These are phyloP conservation scores for Monodelphis domestica DNA, from an alignment of 2,797 vertebrate genomes.

Conservation along the genomic window DNA sequence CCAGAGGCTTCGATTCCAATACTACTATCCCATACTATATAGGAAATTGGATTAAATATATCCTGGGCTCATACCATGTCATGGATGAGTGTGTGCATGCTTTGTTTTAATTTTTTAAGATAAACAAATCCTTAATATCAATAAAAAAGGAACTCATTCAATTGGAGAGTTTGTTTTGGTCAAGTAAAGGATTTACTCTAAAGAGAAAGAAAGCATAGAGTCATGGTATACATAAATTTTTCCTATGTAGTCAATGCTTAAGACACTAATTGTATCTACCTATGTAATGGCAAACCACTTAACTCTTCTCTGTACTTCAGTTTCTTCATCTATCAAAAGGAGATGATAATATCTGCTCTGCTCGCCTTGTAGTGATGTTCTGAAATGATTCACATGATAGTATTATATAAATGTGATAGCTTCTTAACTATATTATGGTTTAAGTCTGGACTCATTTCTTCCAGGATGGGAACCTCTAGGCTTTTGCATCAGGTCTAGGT, in stretches of 20 bases:
- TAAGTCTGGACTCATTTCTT: neutral
- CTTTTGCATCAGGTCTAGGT: neutral
- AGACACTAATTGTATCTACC: neutral
- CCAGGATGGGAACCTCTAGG: neutral
- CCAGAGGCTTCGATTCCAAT: too few species aligned
- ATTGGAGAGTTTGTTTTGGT: neutral
- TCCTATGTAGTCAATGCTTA: neutral
- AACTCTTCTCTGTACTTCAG: neutral
- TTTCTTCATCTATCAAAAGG: neutral
- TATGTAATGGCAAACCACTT: neutral
- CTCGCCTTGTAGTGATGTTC: too few species aligned
- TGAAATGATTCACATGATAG: too few species aligned
- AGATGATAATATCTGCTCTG: neutral
- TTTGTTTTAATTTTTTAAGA: neutral
- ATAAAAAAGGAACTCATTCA: neutral
- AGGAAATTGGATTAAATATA: too few species aligned
- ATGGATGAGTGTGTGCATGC: too few species aligned
- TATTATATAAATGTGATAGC: neutral
- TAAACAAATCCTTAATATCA: neutral
- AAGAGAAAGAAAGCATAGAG: neutral
- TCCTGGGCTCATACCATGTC: too few species aligned
- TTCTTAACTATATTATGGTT: neutral
- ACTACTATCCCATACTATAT: too few species aligned
- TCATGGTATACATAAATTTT: neutral
- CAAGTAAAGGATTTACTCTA: neutral